Evolutionary conservation across 2,797 vertebrate genomes (phyloP).

Genomic region (Gambusia yucatana): DNA sequence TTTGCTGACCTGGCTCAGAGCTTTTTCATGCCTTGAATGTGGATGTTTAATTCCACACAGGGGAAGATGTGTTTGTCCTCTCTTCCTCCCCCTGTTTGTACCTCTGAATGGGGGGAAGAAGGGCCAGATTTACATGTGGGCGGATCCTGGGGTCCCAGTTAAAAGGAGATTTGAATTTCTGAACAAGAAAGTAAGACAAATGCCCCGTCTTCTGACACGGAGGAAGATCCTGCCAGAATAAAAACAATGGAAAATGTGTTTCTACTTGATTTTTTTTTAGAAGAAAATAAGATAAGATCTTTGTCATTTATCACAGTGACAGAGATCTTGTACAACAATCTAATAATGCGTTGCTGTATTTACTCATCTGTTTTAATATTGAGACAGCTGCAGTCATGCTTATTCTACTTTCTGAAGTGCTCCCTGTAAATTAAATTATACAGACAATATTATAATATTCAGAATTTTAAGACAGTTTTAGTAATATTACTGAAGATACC

Average conservation of each 20-base stretch:
- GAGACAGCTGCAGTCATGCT: neutral
- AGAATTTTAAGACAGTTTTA: neutral
- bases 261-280: neutral
- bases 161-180: slow-evolving; percentile 57
- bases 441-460: neutral
- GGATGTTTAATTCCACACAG: slow-evolving; percentile 63
- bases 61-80: slow-evolving; percentile 50
- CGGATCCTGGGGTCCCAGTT: slow-evolving; percentile 60
- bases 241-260: slow-evolving; percentile 58
- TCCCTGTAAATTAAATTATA: neutral
- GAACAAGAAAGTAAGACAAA: slow-evolving; percentile 50
- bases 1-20: slow-evolving; percentile 52
- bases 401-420: neutral
- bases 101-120: slow-evolving; percentile 45
- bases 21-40: slow-evolving; percentile 44
- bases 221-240: slow-evolving; percentile 66
- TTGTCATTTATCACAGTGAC: slow-evolving; percentile 6
- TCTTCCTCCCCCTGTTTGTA: slow-evolving; percentile 54
- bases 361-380: neutral
- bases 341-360: neutral
- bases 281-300: no score
- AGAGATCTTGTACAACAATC: neutral
- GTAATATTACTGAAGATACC: neutral
- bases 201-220: slow-evolving; percentile 62
- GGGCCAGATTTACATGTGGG: slow-evolving; percentile 67